A percentile compares a stretch with the other conserved stretches of the same genome.
phyloP scores from a whole-genome alignment of 2,113 vertebrate species.

The Procapra przewalskii region DNA sequence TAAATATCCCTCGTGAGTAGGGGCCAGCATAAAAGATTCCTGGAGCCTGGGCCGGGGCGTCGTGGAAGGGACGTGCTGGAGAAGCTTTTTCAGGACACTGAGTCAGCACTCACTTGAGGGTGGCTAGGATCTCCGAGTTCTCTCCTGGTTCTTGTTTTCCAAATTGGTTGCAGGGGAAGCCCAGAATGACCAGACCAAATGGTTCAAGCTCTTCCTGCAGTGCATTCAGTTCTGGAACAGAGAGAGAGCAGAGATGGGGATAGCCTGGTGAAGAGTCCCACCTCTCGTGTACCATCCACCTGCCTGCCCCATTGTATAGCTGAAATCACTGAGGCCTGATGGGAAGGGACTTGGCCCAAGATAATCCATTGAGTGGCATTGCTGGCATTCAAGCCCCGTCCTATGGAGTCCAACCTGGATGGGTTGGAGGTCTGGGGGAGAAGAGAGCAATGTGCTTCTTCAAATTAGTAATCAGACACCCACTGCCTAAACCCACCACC shows the following conservation, averaged over 20 bases:
- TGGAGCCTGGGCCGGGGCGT: not conserved
- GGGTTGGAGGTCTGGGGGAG: not conserved
- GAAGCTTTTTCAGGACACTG: not conserved
- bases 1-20: not conserved
- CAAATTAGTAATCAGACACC: not conserved
- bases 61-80: not conserved
- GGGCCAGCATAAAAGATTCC: not conserved
- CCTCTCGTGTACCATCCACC: fast-evolving
- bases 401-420: not conserved
- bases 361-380: not conserved
- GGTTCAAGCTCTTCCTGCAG: constrained; percentile 88
- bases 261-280: not conserved
- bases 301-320: not conserved
- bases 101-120: constrained; percentile 87
- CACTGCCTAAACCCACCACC: not conserved
- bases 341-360: not conserved
- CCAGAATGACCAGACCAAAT: constrained; percentile 85
- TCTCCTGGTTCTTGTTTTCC: constrained; percentile 93
- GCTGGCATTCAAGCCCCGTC: not conserved
- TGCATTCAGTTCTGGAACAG: constrained; percentile 94
- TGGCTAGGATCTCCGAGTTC: constrained; percentile 87
- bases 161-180: constrained; percentile 95
- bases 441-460: not conserved
- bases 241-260: not conserved
- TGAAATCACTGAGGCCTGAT: not conserved